phyloP scores from a whole-genome alignment of 1,140 invertebrate species.

The Zeugodacus cucurbitae region DNA sequence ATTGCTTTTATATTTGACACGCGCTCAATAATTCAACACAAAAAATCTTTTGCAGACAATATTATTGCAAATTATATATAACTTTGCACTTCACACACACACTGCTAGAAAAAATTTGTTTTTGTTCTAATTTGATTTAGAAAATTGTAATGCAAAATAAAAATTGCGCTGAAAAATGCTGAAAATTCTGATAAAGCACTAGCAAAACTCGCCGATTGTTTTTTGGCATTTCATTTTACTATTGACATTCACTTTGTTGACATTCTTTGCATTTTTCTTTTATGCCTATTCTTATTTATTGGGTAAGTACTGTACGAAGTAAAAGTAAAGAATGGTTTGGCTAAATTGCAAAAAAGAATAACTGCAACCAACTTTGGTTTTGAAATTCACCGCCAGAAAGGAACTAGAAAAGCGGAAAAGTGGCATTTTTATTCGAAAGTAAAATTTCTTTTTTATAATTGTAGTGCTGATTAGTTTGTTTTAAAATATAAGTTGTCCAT shows the following conservation, averaged over 20 bases:
- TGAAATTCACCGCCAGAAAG: too few relatives aligned
- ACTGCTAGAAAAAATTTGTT: background rate
- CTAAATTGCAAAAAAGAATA: background rate
- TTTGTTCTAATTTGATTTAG: background rate
- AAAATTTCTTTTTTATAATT: too few relatives aligned
- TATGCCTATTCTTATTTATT: background rate
- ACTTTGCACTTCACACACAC: background rate
- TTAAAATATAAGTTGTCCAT: background rate
- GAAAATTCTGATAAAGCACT: slow-evolving; percentile 26
- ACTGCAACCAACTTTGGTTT: background rate
- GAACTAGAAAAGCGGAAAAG: too few relatives aligned
- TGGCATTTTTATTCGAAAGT: too few relatives aligned
- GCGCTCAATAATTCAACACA: background rate
- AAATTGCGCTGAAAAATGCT: slow-evolving; percentile 36
- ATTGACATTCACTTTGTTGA: slow-evolving; percentile 24
- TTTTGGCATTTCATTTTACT: slow-evolving; percentile 44
- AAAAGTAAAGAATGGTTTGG: background rate
- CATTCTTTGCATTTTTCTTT: background rate
- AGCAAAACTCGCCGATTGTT: slow-evolving; percentile 42
- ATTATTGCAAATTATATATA: background rate
- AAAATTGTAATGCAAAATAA: slow-evolving; percentile 18
- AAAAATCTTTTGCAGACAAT: background rate
- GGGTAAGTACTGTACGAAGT: background rate
- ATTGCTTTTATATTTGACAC: slow-evolving; percentile 12
- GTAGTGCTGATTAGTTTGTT: too few relatives aligned